phyloP scores from a whole-genome alignment of 1,140 invertebrate genomes.

The Mesaphorura yosii region DNA sequence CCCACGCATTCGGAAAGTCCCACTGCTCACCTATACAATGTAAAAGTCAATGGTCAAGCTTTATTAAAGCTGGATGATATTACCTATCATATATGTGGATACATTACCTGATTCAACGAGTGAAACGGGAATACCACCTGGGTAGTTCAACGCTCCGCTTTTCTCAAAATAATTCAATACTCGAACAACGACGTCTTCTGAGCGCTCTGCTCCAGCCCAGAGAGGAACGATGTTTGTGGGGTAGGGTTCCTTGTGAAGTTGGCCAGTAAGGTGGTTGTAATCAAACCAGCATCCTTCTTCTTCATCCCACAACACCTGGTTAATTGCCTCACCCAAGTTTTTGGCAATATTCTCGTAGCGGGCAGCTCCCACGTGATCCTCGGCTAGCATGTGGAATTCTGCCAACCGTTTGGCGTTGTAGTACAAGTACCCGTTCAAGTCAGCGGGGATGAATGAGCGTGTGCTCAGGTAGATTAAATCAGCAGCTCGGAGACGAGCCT shows the following conservation, averaged over 20 bases:
- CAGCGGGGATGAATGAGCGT: slow-evolving; percentile 42
- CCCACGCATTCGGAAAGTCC: slow-evolving; percentile 57
- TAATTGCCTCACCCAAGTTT: slow-evolving; percentile 29
- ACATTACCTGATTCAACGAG: slow-evolving; percentile 51
- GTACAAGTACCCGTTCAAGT: slow-evolving; percentile 45
- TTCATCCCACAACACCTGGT: slow-evolving; percentile 67
- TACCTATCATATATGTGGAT: slow-evolving; percentile 55
- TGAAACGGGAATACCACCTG: slow-evolving; percentile 7
- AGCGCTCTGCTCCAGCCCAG: slow-evolving; percentile 53
- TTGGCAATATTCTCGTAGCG: slow-evolving; percentile 32
- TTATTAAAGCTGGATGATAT: background rate
- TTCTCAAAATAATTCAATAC: background rate
- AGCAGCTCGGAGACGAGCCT: slow-evolving; percentile 12
- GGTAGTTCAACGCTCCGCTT: background rate
- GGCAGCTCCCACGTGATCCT: background rate
- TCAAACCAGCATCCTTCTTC: slow-evolving; percentile 62
- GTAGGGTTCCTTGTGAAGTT: slow-evolving; percentile 39
- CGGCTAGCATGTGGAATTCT: background rate
- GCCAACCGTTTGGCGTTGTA: slow-evolving; percentile 7
- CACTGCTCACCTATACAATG: slow-evolving; percentile 71
- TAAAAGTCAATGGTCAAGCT: background rate
- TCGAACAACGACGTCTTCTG: background rate
- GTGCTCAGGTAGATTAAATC: slow-evolving; percentile 35
- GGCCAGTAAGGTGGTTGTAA: slow-evolving; percentile 3
- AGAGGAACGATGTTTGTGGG: slow-evolving; percentile 72